Conservation (phyloP, 2,888 invertebrate genomes). For the Ariolimax columbianus region DNA sequence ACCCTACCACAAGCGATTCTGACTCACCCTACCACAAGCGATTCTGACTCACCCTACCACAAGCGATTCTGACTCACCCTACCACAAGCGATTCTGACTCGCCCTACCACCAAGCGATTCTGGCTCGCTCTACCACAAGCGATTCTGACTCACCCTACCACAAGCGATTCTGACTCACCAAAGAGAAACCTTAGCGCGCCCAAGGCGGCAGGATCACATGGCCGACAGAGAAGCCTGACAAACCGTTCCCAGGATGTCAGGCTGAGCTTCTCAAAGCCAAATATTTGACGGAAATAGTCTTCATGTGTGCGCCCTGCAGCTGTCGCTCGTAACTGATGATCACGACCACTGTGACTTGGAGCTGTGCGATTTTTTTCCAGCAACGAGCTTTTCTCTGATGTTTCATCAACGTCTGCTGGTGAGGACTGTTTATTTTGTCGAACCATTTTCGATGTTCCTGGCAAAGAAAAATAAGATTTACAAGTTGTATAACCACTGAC, state of each 20-base stretch:
- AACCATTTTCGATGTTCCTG: neutral
- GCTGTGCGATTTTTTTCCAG: neutral
- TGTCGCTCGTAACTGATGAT: neutral
- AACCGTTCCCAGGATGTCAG: constrained; percentile 82
- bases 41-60: too few relatives aligned
- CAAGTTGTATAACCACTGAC: too few relatives aligned
- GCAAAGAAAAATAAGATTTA: neutral
- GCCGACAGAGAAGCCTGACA: constrained; percentile 87
- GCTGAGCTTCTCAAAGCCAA: constrained; percentile 65
- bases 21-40: too few relatives aligned
- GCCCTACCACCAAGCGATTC: too few relatives aligned
- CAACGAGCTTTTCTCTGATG: neutral
- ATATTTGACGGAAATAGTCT: constrained; percentile 56
- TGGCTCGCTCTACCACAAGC: too few relatives aligned
- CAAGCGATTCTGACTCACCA: constrained; percentile 82
- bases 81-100: too few relatives aligned
- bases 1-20: too few relatives aligned
- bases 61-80: too few relatives aligned
- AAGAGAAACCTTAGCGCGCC: constrained; percentile 88
- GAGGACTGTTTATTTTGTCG: neutral
- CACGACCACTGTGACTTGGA: neutral
- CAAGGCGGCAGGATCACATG: constrained; percentile 85
- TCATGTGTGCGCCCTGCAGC: neutral
- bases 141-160: too few relatives aligned
- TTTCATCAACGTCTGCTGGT: neutral